These are phyloP conservation scores for Arrhamphus sclerolepis DNA, from an alignment of 2,797 vertebrate genomes.

Conservation along the genomic window DNA sequence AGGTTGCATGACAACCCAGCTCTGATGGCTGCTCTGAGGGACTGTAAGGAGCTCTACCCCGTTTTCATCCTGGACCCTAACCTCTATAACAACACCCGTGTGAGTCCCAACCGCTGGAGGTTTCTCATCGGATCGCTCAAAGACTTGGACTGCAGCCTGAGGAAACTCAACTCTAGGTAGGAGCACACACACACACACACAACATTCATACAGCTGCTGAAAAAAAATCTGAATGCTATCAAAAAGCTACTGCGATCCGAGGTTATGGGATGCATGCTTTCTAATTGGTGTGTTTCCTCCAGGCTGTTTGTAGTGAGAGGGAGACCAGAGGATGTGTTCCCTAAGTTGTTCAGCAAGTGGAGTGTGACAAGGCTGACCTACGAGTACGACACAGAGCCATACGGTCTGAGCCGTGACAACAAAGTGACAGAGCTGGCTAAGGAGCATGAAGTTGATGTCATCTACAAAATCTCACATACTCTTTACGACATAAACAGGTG, in stretches of 20 bases:
- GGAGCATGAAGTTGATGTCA: slow-evolving; percentile 64
- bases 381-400: slow-evolving; percentile 80
- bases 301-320: slow-evolving; percentile 81
- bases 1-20: slow-evolving; percentile 82
- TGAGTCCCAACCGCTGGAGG: slow-evolving; percentile 70
- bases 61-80: slow-evolving; percentile 78
- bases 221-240: background rate
- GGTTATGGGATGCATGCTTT: no score
- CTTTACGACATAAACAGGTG: slow-evolving; percentile 79
- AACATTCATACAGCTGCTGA: background rate
- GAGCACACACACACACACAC: background rate
- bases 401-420: slow-evolving; percentile 64
- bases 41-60: slow-evolving; percentile 75
- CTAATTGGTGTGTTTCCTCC: slow-evolving; percentile 3
- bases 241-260: no score
- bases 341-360: slow-evolving; percentile 73
- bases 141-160: slow-evolving; percentile 80
- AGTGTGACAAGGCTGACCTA: slow-evolving; percentile 74
- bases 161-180: slow-evolving; percentile 77
- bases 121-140: slow-evolving; percentile 75
- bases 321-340: slow-evolving; percentile 76
- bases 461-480: slow-evolving; percentile 79
- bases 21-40: slow-evolving; percentile 65
- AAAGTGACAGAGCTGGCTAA: slow-evolving; percentile 63
- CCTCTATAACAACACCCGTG: slow-evolving; percentile 50